Conservation (phyloP, 1,140 invertebrate genomes). For the Panagrolaimus sp. region DNA sequence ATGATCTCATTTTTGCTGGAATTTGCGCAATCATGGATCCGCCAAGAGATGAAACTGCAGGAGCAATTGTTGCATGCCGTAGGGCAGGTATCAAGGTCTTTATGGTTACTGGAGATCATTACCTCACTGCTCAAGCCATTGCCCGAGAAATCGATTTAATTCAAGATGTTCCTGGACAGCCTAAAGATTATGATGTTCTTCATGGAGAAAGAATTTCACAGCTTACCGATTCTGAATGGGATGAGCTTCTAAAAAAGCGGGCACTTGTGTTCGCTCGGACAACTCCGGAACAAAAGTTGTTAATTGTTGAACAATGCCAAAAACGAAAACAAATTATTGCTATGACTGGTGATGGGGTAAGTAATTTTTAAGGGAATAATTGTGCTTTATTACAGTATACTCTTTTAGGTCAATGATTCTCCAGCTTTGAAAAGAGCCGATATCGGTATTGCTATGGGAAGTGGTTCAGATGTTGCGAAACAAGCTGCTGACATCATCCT, state of each 20-base stretch:
- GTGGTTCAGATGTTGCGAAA: constrained; percentile 45
- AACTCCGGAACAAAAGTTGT: constrained; percentile 75
- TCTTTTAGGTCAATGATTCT: too few relatives aligned
- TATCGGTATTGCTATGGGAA: constrained; percentile 65
- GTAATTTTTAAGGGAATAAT: too few relatives aligned
- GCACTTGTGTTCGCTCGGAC: constrained; percentile 77
- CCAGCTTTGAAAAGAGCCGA: constrained; percentile 75
- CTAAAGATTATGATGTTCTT: constrained; percentile 43
- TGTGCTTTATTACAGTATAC: too few relatives aligned
- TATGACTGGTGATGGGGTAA: constrained; percentile 75
- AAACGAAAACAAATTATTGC: constrained; percentile 72
- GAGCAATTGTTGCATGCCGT: constrained; percentile 48
- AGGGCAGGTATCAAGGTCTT: constrained; percentile 56
- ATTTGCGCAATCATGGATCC: constrained; percentile 52
- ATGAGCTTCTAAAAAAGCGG: constrained; percentile 64
- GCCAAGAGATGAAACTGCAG: constrained; percentile 43
- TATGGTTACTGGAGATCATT: constrained; percentile 58
- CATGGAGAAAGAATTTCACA: constrained; percentile 49
- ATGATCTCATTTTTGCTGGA: constrained; percentile 43
- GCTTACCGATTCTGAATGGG: constrained; percentile 47
- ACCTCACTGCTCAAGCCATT: constrained; percentile 51
- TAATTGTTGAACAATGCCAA: constrained; percentile 77
- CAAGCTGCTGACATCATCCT: constrained; percentile 61
- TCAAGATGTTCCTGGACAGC: constrained; percentile 19
- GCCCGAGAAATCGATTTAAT: constrained; percentile 54